Percentiles rank a stretch among this genome's conserved stretches.
Evolutionary conservation across 2,113 vertebrate species (phyloP).

Genomic region (Notothenia coriiceps): DNA sequence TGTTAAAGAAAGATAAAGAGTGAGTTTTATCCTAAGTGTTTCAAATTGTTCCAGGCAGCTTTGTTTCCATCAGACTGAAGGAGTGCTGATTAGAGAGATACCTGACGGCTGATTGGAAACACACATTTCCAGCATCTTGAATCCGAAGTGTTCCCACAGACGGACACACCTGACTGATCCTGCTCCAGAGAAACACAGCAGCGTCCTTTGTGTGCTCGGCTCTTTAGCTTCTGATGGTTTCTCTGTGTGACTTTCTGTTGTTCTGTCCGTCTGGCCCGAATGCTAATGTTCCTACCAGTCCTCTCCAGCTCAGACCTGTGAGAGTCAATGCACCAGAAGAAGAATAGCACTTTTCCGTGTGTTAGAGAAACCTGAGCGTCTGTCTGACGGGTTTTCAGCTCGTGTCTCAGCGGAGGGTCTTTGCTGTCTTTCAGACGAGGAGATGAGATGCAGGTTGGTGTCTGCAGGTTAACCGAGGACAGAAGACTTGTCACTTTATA

Average conservation of each 20-base stretch:
- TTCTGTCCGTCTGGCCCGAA: conserved; percentile 34
- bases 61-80: not conserved
- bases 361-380: not conserved
- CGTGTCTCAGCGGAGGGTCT: not conserved
- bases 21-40: too few species aligned
- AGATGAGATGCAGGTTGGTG: conserved; percentile 21
- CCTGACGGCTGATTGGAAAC: not conserved
- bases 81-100: not conserved
- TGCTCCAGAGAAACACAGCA: conserved; percentile 1
- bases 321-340: conserved; percentile 13
- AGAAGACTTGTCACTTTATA: conserved; percentile 11
- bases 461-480: conserved; percentile 23
- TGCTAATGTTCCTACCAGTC: conserved; percentile 49
- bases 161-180: not conserved
- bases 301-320: conserved; percentile 15
- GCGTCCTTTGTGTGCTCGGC: not conserved
- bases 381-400: not conserved
- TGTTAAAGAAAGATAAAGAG: too few species aligned
- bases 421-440: not conserved
- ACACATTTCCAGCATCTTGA: not conserved
- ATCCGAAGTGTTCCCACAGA: not conserved
- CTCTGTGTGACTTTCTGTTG: not conserved
- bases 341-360: conserved; percentile 16
- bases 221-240: conserved; percentile 7
- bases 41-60: too few species aligned